Evolutionary conservation across 2,797 vertebrate species (phyloP).

Genomic region (Sarcoramphus papa): DNA sequence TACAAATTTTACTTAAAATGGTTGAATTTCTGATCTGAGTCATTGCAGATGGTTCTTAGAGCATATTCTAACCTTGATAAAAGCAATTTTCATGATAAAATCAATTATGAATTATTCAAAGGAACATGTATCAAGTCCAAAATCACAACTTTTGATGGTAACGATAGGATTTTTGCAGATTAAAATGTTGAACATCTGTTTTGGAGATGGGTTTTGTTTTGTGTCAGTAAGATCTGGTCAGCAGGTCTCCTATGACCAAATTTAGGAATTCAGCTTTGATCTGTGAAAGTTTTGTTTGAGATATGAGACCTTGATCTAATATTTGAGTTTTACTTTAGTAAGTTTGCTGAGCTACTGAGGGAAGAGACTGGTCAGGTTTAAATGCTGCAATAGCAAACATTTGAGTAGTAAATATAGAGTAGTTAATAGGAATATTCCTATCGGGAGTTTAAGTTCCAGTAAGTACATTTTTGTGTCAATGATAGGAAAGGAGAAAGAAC

Average conservation of each 20-base stretch:
- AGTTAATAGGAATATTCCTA: neutral
- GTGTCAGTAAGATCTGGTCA: neutral
- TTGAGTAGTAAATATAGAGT: neutral
- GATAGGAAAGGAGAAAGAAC: neutral
- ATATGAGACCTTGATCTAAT: neutral
- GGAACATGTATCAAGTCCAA: neutral
- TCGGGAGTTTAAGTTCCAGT: neutral
- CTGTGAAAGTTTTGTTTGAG: neutral
- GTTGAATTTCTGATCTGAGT: neutral
- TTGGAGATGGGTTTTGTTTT: neutral
- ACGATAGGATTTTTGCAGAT: neutral
- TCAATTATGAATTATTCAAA: neutral
- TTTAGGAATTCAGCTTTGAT: neutral
- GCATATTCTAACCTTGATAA: neutral
- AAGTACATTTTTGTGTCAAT: neutral
- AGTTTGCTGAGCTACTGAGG: neutral
- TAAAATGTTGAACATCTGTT: neutral
- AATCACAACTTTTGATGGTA: neutral
- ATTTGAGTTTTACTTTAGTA: constrained; percentile 1
- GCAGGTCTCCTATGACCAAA: neutral
- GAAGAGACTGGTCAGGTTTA: neutral
- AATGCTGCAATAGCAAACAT: neutral
- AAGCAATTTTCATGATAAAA: neutral
- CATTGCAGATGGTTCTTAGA: neutral
- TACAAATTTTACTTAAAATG: neutral